Percentiles rank a stretch among this genome's conserved stretches.
Evolutionary conservation across 2,797 vertebrate genomes (phyloP).

Genomic region (Sarcophilus harrisii): DNA sequence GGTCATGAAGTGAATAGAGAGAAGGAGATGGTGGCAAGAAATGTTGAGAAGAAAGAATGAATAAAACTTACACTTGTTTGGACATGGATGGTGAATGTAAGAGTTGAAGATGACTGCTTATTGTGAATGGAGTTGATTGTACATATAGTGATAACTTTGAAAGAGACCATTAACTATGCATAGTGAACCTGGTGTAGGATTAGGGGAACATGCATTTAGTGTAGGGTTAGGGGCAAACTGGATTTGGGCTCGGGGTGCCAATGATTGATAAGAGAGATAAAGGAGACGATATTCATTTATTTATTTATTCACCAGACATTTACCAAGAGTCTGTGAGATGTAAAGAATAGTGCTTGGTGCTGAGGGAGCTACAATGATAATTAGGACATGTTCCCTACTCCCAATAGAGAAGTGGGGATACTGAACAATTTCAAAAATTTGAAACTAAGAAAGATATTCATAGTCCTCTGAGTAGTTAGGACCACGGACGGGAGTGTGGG

Average conservation of each 20-base stretch:
- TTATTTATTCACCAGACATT: neutral
- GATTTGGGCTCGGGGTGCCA: neutral
- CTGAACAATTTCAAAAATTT: neutral
- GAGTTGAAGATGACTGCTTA: neutral
- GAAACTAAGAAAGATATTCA: neutral
- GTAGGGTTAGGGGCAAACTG: neutral
- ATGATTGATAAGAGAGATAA: neutral
- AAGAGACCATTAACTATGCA: neutral
- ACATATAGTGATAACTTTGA: neutral
- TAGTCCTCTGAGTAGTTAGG: neutral
- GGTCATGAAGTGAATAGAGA: neutral
- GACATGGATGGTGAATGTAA: neutral
- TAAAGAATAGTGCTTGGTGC: neutral
- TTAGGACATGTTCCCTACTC: neutral
- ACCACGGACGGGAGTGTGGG: neutral
- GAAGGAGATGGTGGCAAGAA: neutral
- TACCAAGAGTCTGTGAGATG: neutral
- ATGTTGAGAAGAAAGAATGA: neutral
- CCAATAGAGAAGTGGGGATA: neutral
- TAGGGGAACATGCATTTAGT: no score
- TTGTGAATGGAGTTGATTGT: neutral
- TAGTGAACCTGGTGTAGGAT: neutral
- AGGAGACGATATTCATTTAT: neutral
- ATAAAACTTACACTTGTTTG: neutral
- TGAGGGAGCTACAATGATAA: neutral